Base-by-base conservation (phyloP, 2,113 vertebrate species). In the Cromileptes altivelis region DNA sequence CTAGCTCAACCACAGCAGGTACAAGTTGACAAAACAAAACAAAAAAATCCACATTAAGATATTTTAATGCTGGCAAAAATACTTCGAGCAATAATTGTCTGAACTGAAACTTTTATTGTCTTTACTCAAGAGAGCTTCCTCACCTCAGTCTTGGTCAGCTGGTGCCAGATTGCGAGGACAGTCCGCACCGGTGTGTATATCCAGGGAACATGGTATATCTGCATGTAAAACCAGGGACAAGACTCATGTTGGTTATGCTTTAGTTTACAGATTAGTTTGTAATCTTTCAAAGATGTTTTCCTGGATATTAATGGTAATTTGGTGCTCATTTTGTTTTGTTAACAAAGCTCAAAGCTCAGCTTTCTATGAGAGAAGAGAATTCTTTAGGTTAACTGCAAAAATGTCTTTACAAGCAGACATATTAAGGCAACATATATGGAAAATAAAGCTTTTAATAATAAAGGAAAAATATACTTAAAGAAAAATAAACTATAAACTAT, bases 201-300 rank as follows among this genome's bases (percentile, higher is more conserved):
- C 93, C 88, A 94, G 19, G 93, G 92, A n/a, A 92, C 40, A 15
- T 88, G 85, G 74, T 84, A 85, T 5, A 93, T 84, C 93, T 94
- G 78, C 13, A 80, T 12, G 49, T 4, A 13, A 55, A 84, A 5
- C 6, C 21, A 58, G 52, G 21, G 11, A 18, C 4, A 30, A 40
- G 61, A 78, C 5, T 1, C 4, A 30, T 27, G 33, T 13, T 14
- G 6, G 42, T 33, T n/a, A 58, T 11, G 10, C 3, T 56, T 15
- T 17, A 27, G 55, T 63, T 40, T 53, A 27, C 15, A 58, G 33
- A n/a, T n/a, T n/a, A n/a, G 7, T 33, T n/a, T 70, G 30, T 30
- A 27, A 27, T 27, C 27, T 27, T 27, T 27, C 27, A 27, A 0
- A 15, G 21, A 23, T 2, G 27, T 12, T 69, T 58, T 25, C 30